Evolutionary conservation across 2,797 vertebrate species (phyloP), one percentile per base, ranked within the genome.

Genomic region (Hapalemur alaotrensis): DNA sequence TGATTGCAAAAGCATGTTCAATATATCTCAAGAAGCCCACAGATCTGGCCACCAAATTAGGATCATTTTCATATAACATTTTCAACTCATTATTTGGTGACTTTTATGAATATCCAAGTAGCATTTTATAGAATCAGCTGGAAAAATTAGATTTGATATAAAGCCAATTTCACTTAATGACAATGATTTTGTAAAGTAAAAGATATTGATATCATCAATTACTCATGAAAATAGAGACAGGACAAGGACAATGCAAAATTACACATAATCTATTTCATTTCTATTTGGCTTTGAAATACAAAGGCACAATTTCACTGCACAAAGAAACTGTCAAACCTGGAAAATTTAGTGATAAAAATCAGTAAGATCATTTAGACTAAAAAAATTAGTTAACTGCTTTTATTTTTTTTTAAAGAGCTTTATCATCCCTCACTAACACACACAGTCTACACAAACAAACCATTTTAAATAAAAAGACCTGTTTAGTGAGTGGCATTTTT

Each of bases 171-270:
- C 73, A 35, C 59, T 91, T 93, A 87, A 61, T 18, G 61, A 84
- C 59, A 86, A 65, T 81, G 59, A 91, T 93, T 94, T 93, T 94
- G 32, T 93, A 89, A 93, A 81, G 84, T 92, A 89, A 91, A 91
- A 82, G 69, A 92, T 70, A 95, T 5, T 82, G 69, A 70, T 96
- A 96, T 50, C 80, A 96, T 85, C 81, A 93, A 92, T 96, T 86
- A 87, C n/a, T 96, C 76, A 43, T 94, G 76, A 93, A 95, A 96
- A 87, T 9, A 79, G 70, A 81, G 48, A 85, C 65, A 50, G 61
- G 61, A 57, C 65, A 95, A 93, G 54, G 38, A 89, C 78, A 93
- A 28, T n/a, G 23, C n/a, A 94, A 96, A 88, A 92, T 87, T 81
- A 78, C 23, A 82, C 25, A 43, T 20, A 87, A 76, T 79, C 57